These are phyloP conservation scores for Melipona beecheii DNA, from an alignment of 2,888 invertebrate species.

Conservation along the genomic window DNA sequence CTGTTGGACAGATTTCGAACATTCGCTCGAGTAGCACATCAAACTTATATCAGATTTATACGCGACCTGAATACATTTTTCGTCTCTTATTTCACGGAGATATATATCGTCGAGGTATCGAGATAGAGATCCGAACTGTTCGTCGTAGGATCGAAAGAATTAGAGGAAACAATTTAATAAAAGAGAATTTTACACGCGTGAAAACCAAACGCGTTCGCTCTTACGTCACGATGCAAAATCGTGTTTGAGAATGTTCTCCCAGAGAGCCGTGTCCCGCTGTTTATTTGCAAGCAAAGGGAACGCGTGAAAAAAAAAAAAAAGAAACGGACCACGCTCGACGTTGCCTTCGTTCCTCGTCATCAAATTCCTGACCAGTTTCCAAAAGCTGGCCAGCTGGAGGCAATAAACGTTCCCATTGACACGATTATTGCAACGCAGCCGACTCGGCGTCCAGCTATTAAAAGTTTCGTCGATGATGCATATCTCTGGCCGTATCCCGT, in stretches of 20 bases:
- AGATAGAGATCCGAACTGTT: too few species aligned
- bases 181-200: neutral
- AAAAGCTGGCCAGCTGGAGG: conserved; percentile 69
- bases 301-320: neutral
- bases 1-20: neutral
- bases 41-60: too few species aligned
- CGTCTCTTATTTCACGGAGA: too few species aligned
- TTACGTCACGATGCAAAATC: conserved; percentile 3
- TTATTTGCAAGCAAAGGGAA: conserved; percentile 9
- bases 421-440: conserved; percentile 68
- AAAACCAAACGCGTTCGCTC: neutral
- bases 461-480: conserved; percentile 67
- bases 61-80: too few species aligned
- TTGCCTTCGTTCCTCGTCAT: neutral
- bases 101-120: too few species aligned
- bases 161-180: neutral
- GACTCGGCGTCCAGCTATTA: conserved; percentile 57
- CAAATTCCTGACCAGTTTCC: conserved; percentile 56
- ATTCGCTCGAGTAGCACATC: neutral
- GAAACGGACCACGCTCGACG: neutral
- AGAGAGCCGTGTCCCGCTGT: neutral
- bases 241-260: conserved; percentile 5
- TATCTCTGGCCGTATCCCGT: conserved; percentile 28
- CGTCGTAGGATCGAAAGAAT: neutral
- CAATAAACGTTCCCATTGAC: conserved; percentile 69